phyloP scores from a whole-genome alignment of 1,140 invertebrate species.

The Achroia grisella region DNA sequence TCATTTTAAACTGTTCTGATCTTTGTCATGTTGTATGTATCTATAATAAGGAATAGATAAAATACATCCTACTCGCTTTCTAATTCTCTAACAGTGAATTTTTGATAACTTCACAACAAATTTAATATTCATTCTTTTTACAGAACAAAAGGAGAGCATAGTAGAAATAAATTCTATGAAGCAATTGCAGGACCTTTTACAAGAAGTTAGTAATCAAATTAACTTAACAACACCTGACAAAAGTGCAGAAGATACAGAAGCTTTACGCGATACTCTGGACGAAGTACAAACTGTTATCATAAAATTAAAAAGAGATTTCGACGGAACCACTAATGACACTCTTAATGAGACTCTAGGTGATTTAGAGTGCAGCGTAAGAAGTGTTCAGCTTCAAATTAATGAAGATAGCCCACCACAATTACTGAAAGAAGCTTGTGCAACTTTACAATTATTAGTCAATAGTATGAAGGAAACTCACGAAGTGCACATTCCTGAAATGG shows the following conservation, averaged over 20 bases:
- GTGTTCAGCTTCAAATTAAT: conserved; percentile 59
- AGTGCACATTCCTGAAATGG: conserved; percentile 13
- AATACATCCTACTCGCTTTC: no score
- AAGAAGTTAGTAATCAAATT: conserved; percentile 40
- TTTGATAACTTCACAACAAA: no score
- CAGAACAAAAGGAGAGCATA: conserved; percentile 6
- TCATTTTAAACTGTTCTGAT: no score
- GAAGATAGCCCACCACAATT: conserved; percentile 51
- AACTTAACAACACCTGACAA: conserved; percentile 14
- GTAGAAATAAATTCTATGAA: conserved; percentile 27
- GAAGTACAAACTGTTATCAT: conserved; percentile 61
- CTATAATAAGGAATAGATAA: no score
- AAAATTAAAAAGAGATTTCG: conserved; percentile 50
- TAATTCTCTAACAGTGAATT: no score
- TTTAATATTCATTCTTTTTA: conserved; percentile 5
- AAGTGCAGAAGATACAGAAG: conserved; percentile 31
- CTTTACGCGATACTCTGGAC: conserved; percentile 43
- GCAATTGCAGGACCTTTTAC: conserved; percentile 32
- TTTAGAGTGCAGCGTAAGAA: conserved; percentile 67
- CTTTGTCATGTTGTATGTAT: no score
- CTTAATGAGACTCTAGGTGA: conserved; percentile 64
- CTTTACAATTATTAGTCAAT: conserved; percentile 40
- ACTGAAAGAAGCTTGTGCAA: conserved; percentile 52
- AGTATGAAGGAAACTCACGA: conserved; percentile 36
- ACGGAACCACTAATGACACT: conserved; percentile 39